phyloP scores from a whole-genome alignment of 1,140 invertebrate genomes.

The Tachypleus tridentatus region DNA sequence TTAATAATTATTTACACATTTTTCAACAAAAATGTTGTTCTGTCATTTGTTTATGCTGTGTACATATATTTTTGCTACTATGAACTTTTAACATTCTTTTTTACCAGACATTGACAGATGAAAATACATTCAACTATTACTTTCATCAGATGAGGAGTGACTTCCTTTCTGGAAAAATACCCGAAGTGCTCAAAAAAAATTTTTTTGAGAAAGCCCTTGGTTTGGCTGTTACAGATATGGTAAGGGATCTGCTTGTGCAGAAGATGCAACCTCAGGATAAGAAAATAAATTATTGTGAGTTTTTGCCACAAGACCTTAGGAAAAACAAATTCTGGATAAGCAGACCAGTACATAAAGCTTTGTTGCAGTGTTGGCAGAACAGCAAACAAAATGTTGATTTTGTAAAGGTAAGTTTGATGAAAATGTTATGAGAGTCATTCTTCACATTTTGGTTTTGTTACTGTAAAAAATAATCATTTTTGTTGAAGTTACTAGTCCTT shows the following conservation, averaged over 20 bases:
- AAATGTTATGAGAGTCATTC: too few relatives aligned
- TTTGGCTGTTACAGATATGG: conserved; percentile 71
- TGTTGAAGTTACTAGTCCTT: too few relatives aligned
- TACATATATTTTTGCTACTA: too few relatives aligned
- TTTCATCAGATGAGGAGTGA: conserved; percentile 70
- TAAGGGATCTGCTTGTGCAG: conserved; percentile 56
- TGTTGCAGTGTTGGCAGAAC: conserved; percentile 12
- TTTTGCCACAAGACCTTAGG: conserved; percentile 57
- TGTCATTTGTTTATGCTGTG: too few relatives aligned
- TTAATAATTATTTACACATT: too few relatives aligned
- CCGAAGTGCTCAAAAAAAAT: conserved; percentile 53
- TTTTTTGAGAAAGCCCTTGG: conserved; percentile 61
- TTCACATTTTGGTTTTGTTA: too few relatives aligned
- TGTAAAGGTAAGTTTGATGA: conserved; percentile 18
- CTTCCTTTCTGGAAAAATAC: conserved; percentile 60
- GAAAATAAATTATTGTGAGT: conserved; percentile 61
- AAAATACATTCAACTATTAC: conserved; percentile 64
- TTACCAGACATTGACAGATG: conserved; percentile 45
- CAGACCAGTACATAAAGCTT: conserved; percentile 39
- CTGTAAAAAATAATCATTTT: too few relatives aligned
- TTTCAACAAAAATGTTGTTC: too few relatives aligned
- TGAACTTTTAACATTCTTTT: background rate
- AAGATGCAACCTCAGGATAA: conserved; percentile 47
- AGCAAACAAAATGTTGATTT: conserved; percentile 16
- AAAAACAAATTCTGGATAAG: conserved; percentile 35